A percentile compares a stretch with the other conserved stretches of the same genome.
Evolutionary conservation across 2,113 vertebrate genomes (phyloP).

Genomic region (Cyphomyrus discorhynchus): DNA sequence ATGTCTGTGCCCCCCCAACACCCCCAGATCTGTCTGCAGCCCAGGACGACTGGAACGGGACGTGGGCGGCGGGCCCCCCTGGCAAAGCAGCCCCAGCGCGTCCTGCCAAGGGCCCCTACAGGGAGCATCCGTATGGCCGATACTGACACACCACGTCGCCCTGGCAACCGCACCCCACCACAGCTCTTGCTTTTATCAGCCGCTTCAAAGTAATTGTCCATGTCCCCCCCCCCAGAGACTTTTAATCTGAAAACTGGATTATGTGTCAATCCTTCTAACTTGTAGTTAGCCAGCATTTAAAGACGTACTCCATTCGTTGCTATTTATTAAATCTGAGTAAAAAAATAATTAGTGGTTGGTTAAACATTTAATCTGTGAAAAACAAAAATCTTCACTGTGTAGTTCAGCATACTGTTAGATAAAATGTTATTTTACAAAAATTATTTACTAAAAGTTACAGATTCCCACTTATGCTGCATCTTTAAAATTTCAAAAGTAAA

Average conservation of each 20-base stretch:
- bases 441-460: conserved; percentile 88
- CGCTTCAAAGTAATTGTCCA: conserved; percentile 71
- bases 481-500: conserved; percentile 89
- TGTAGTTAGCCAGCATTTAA: conserved; percentile 36
- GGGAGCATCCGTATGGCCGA: conserved; percentile 90
- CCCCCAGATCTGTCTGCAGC: conserved; percentile 50
- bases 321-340: conserved; percentile 16
- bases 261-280: conserved; percentile 39
- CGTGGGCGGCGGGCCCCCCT: conserved; percentile 59
- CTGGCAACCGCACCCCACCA: conserved; percentile 53
- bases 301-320: conserved; percentile 46
- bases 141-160: conserved; percentile 71
- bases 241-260: conserved; percentile 45
- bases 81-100: conserved; percentile 76
- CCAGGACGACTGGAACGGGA: conserved; percentile 94
- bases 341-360: not conserved
- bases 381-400: conserved; percentile 44
- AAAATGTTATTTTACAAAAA: conserved; percentile 54
- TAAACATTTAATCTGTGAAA: conserved; percentile 51
- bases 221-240: conserved; percentile 70
- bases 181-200: conserved; percentile 68
- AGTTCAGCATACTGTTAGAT: conserved; percentile 45
- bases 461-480: conserved; percentile 99
- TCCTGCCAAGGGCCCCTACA: conserved; percentile 81
- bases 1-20: not conserved